Evolutionary conservation across 2,888 invertebrate genomes (phyloP), one percentile per base, ranked within the genome.

Genomic region (Camptogramma bilineatum): DNA sequence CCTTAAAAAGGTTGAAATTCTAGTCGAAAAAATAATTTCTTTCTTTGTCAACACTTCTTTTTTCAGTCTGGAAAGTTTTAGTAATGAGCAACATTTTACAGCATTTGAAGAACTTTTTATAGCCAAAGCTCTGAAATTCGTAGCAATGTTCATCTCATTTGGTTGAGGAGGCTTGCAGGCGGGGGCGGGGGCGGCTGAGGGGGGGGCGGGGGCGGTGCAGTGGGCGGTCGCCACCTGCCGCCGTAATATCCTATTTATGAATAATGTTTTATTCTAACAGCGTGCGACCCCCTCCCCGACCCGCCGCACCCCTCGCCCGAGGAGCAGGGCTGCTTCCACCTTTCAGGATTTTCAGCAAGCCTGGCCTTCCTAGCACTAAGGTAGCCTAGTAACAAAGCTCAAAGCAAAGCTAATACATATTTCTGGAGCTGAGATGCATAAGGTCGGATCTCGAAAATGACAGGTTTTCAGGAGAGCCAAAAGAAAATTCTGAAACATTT

Each of bases 191-290:
- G 57, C 55, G 64, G 65, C 53, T 2, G 10, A 69, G 34, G 9
- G 34, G 63, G 44, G 55, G 58, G 64, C 52, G 62, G 65, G 52
- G 69, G 64, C 46, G 56, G 44, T 64, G 69, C 63, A 63, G 64
- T 52, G 66, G 59, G 70, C 60, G 66, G 64, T 44, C 68, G 64
- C 62, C 72, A 71, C 72, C 73, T 71, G 71, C 71, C 71, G 87
- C 72, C 71, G 88, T 91, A 91, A 91, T 91, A 88, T 89, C 87
- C 91, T 91, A 90, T 91, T 92, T 92, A 92, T 92, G 92, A 92
- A 92, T 91, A 92, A 92, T 91, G 91, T 92, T 92, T 91, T 91
- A 91, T 92, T 91, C 92, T 88, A 89, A 87, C 85, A 88, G 90
- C 91, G 91, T 92, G 86, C 91, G 88, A 81, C 83, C 81, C 80